phyloP scores from a whole-genome alignment of 2,797 vertebrate genomes.

The Sciurus carolinensis region DNA sequence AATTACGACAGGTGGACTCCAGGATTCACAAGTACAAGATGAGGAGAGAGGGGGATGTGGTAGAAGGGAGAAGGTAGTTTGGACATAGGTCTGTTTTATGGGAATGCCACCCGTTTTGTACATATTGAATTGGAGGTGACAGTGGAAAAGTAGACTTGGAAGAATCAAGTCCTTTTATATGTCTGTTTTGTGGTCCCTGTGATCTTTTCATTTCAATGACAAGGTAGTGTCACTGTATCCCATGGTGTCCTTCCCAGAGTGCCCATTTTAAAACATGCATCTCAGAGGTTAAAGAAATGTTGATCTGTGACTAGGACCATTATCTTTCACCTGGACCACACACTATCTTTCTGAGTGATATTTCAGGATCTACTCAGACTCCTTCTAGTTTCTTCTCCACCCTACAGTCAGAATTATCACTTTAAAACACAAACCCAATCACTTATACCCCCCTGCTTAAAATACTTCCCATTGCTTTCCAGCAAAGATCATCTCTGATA shows the following conservation, averaged over 20 bases:
- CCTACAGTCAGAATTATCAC: neutral
- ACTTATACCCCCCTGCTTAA: neutral
- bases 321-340: neutral
- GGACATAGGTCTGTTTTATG: neutral
- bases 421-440: neutral
- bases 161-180: neutral
- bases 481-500: neutral
- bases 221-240: neutral
- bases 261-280: neutral
- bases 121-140: neutral
- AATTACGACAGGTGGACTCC: neutral
- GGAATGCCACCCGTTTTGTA: neutral
- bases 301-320: neutral
- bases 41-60: neutral
- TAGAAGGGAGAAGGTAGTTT: neutral
- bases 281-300: neutral
- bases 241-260: no score
- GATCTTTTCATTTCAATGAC: neutral
- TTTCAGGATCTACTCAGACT: neutral
- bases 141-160: neutral
- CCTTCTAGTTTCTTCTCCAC: neutral
- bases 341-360: neutral
- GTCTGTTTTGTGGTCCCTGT: neutral
- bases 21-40: neutral
- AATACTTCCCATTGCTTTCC: neutral